Base-by-base conservation (phyloP, 2,113 vertebrate genomes). In the Sakesphorus luctuosus region DNA sequence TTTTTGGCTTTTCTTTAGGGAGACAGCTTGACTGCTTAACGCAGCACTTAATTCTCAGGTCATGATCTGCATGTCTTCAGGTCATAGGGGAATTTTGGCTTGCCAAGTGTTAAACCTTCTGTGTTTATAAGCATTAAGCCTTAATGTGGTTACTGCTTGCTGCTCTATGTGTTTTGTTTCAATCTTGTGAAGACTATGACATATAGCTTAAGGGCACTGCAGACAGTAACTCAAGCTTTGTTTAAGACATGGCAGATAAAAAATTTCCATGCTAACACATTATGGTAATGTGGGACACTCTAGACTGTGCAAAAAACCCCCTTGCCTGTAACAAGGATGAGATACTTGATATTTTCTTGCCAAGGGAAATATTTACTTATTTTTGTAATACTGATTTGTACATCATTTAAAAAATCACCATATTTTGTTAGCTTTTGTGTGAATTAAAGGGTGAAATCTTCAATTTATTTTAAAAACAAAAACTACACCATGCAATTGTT, bases 11-110 rank as follows among this genome's bases (percentile, higher is more conserved):
- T 90, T 95, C 96, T 78, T 94, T 69, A 96, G 69, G 65, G 83
- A 97, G 96, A 95, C 96, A 97, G 96, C 93, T 96, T 96, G 96
- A 86, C 96, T 94, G 86, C 96, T 97, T 97, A 97, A 92, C 29
- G 7, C 90, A 72, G 61, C 0, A 1, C 96, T 91, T 97, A 97
- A 95, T 84, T 96, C 96, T 96, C 90, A 84, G 96, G 92, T 94
- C 93, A 93, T 6, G 84, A 91, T 95, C 96, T 87, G 92, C 84
- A 74, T 71, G 86, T 93, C 86, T 96, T 97, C 86, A 92, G 93
- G 93, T 96, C 93, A 63, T 43, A 73, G 69, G 77, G 89, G 89
- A 97, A 79, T 95, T 96, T 75, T 94, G 89, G 78, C 79, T 94
- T 87, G 69, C 88, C 67, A 91, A 95, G 89, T 94, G 93, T 93